Conservation (phyloP, 2,797 vertebrate genomes). For the Phoebastria nigripes region DNA sequence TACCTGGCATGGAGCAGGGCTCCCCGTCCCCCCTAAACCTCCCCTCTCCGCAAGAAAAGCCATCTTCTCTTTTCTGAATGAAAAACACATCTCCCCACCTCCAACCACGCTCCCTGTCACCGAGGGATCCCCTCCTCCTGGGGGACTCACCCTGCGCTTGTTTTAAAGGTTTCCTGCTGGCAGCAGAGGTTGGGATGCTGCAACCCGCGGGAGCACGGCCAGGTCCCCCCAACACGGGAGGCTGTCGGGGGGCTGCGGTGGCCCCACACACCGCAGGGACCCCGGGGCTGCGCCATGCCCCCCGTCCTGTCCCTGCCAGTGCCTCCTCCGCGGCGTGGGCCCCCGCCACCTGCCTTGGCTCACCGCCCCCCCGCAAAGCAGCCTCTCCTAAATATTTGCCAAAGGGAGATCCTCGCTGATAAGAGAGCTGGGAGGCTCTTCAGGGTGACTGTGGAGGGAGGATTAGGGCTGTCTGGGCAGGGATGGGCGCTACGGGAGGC, state of each 20-base stretch:
- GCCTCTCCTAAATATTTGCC: constrained; percentile 70
- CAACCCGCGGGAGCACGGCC: accelerated
- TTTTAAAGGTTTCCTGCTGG: constrained; percentile 17
- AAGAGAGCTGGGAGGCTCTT: constrained; percentile 63
- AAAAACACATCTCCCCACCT: not conserved
- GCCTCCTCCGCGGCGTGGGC: accelerated
- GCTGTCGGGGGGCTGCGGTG: accelerated
- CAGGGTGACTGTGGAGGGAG: constrained; percentile 57
- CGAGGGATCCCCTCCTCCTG: not conserved
- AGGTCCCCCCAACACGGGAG: accelerated
- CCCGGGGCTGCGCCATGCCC: accelerated
- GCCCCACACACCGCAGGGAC: accelerated
- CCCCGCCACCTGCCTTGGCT: not conserved
- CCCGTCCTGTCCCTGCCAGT: not conserved
- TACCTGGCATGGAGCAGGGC: not conserved
- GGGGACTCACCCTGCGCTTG: not conserved
- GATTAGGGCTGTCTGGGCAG: constrained; percentile 69
- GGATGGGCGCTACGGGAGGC: constrained; percentile 58
- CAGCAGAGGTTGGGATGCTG: not conserved
- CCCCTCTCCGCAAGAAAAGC: not conserved
- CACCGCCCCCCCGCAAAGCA: constrained; percentile 28
- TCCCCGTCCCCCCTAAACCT: not conserved
- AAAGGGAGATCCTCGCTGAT: constrained; percentile 67
- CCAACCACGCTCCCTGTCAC: not conserved
- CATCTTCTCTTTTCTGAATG: not conserved